Conservation (phyloP, 2,888 invertebrate genomes). For the Punctoribates punctum region DNA sequence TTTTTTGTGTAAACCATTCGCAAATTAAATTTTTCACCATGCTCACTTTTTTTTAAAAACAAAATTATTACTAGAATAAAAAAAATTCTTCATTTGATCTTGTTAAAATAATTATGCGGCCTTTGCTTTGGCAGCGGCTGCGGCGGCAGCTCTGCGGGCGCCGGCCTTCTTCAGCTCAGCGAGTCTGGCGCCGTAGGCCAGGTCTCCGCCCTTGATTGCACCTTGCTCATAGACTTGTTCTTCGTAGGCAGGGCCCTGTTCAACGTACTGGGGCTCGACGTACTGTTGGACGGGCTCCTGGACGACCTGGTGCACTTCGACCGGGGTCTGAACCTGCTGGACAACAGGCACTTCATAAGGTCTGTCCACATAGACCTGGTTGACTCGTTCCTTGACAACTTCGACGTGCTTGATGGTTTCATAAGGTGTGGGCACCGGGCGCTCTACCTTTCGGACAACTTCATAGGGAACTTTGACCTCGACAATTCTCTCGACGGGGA, state of each 20-base stretch:
- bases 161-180: neutral
- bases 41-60: too few relatives aligned
- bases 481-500: slow-evolving; percentile 24
- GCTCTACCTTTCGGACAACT: slow-evolving; percentile 4
- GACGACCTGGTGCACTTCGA: neutral
- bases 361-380: slow-evolving; percentile 35
- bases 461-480: slow-evolving; percentile 39
- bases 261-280: neutral
- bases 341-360: slow-evolving; percentile 40
- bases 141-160: neutral
- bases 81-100: neutral
- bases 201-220: neutral
- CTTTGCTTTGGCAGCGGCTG: neutral
- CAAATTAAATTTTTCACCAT: too few relatives aligned
- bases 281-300: neutral
- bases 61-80: too few relatives aligned
- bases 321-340: slow-evolving; percentile 21
- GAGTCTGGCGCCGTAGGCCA: neutral
- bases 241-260: neutral
- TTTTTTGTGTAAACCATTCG: too few relatives aligned
- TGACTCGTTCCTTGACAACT: slow-evolving; percentile 36
- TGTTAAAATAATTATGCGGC: neutral
- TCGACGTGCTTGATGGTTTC: slow-evolving; percentile 26
- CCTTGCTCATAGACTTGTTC: neutral
- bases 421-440: neutral